Base-by-base conservation (phyloP, 2,797 vertebrate genomes). In the Manis crassicaudata region DNA sequence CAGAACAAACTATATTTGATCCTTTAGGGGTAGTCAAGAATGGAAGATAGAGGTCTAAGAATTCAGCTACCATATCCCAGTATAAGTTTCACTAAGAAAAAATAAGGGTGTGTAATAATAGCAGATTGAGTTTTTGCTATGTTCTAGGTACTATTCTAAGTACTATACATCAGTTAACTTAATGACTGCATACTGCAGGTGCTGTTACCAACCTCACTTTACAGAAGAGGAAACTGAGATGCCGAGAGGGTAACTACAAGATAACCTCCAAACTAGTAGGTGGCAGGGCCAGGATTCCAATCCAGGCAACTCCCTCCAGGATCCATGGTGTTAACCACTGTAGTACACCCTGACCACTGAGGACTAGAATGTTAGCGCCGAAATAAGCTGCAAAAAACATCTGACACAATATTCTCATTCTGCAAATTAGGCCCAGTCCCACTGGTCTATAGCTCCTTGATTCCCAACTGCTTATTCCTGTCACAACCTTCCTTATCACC, bases 341-440 rank as follows among this genome's bases (percentile, higher is more conserved):
- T 20, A 2, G 14, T 8, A 5, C 0, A 8, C n/a, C 23, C 46
- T 6, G 32, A 62, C 20, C 25, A 1, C 32, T 0, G 7, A 7
- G 7, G 40, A 4, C 32, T 0, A 52, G 68, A 14, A 70, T 0
- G 37, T 3, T 5, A 10, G 35, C 7, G 1, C 56, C 6, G 17
- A 60, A 21, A 8, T 56, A 27, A 3, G 8, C n/a, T 29, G 23
- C 3, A 2, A 52, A 52, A 5, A 13, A 0, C 62, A 56, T 4
- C 40, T 0, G 1, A 16, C 17, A 23, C 5, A 1, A 3, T 1
- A 8, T 1, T 7, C 20, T 50, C 73, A 2, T 32, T 23, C 77
- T 5, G 1, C 46, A 18, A 14, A 21, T 1, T n/a, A 54, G 50
- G 65, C 52, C 25, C 37, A 2, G 0, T 4, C 25, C 14, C 60